phyloP scores from a whole-genome alignment of 1,140 invertebrate species.

The Drosophila gunungcola region DNA sequence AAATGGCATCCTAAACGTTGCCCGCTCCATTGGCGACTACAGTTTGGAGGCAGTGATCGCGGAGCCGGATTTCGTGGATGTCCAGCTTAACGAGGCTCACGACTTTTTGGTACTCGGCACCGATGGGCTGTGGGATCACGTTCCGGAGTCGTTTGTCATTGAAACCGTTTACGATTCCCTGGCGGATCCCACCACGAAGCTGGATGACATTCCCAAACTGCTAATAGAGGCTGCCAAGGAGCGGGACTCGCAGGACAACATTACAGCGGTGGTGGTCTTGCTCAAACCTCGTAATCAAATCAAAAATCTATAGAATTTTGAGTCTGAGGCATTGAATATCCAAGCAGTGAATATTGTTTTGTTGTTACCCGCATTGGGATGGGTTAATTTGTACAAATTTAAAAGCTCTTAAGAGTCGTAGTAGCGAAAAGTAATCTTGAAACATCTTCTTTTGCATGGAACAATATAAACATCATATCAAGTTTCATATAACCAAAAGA shows the following conservation, averaged over 20 bases:
- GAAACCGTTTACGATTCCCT: constrained; percentile 86
- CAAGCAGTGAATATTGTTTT: constrained; percentile 25
- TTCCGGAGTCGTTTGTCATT: constrained; percentile 86
- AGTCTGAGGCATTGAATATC: background rate
- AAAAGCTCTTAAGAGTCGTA: background rate
- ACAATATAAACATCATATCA: constrained; percentile 19
- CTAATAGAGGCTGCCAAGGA: constrained; percentile 78
- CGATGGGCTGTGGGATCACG: constrained; percentile 96
- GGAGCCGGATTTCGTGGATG: constrained; percentile 91
- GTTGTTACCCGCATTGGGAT: constrained; percentile 44
- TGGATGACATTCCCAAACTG: constrained; percentile 78
- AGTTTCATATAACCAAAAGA: background rate
- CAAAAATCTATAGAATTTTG: constrained; percentile 10
- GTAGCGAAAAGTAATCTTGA: constrained; percentile 22
- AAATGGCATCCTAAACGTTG: constrained; percentile 81
- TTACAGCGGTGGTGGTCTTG: constrained; percentile 73
- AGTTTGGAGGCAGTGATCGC: constrained; percentile 89
- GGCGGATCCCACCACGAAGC: constrained; percentile 45
- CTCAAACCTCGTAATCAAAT: constrained; percentile 70
- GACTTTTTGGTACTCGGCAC: constrained; percentile 96
- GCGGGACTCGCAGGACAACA: constrained; percentile 77
- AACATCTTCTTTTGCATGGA: background rate
- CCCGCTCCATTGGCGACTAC: constrained; percentile 81
- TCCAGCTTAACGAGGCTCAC: constrained; percentile 90
- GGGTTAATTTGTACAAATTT: constrained; percentile 20